These are phyloP conservation scores for Rhamnusium bicolor DNA, from an alignment of 2,888 invertebrate species.

Conservation along the genomic window DNA sequence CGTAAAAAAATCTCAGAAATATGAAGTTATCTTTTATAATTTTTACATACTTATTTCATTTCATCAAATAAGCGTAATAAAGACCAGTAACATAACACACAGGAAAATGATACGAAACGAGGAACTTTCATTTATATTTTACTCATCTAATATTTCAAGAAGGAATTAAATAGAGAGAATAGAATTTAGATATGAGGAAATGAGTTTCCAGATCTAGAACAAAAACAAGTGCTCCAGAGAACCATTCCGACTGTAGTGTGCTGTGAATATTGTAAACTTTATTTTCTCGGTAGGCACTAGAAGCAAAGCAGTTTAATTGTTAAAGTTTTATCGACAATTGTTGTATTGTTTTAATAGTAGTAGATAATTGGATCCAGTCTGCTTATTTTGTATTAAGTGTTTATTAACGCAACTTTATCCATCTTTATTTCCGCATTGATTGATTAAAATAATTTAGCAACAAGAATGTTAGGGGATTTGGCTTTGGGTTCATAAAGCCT, in stretches of 20 bases:
- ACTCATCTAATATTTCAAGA: not conserved
- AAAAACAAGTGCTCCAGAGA: not conserved
- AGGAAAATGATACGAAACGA: not conserved
- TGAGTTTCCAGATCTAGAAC: not conserved
- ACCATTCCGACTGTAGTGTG: not conserved
- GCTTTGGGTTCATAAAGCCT: not conserved
- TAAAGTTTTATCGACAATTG: not conserved
- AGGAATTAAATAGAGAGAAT: not conserved
- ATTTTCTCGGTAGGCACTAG: not conserved
- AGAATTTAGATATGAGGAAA: conserved; percentile 9
- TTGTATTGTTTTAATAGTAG: not conserved
- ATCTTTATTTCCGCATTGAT: conserved; percentile 8
- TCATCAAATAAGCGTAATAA: too few species aligned
- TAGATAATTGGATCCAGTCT: conserved; percentile 7
- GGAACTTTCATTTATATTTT: not conserved
- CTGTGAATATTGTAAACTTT: conserved; percentile 9
- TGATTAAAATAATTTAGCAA: not conserved
- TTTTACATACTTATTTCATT: too few species aligned
- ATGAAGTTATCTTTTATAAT: too few species aligned
- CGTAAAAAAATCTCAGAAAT: too few species aligned
- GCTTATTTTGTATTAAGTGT: conserved; percentile 2
- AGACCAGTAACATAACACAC: not conserved
- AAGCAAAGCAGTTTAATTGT: conserved; percentile 1
- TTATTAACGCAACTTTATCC: conserved; percentile 1
- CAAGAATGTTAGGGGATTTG: not conserved